Evolutionary conservation across 2,113 vertebrate genomes (phyloP), one percentile per base, ranked within the genome.

Genomic region (Aphelocoma coerulescens): DNA sequence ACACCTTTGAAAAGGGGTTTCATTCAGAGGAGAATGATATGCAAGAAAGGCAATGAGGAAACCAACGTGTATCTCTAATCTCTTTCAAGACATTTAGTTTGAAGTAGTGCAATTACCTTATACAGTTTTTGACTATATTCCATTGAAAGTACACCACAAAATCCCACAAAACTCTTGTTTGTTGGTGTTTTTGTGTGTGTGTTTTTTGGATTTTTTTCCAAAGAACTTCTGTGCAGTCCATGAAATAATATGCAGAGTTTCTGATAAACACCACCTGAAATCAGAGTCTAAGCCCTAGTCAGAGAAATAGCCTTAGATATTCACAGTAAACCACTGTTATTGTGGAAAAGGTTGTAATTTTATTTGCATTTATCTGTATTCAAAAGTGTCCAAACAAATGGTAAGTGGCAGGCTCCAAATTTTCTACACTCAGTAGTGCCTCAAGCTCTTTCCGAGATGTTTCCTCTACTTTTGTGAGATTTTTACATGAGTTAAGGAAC

Each of bases 191-290:
- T 20, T 71, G 14, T 52, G 17, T 52, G 12, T 62, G 14, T 37
- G 27, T 16, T 27, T 43, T 37, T 33, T 13, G 0, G 8, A 69
- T 89, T 65, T 59, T 89, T 91, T 95, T 16, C 43, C 85, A 32
- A 89, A 94, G 73, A 51, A 92, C n/a, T 92, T 72, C 68, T 71
- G 19, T 74, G 51, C 63, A 89, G 72, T 88, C 55, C 77, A 15
- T 94, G 69, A 94, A 89, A 83, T 58, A 84, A 68, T 22, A 85
- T 52, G 12, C 33, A 66, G 54, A 79, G 33, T 67, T 63, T 79
- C 39, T 91, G 61, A 88, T 59, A 93, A 94, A 76, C 35, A 96
- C 52, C 68, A 92, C 61, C 61, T 97, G 90, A 94, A 95, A 43
- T 84, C 41, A 91, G 73, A 89, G n/a, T 48, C 74, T 82, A 58